A percentile compares a stretch with the other conserved stretches of the same genome.
Evolutionary conservation across 2,797 vertebrate genomes (phyloP).

Genomic region (Alexandromys oeconomus): DNA sequence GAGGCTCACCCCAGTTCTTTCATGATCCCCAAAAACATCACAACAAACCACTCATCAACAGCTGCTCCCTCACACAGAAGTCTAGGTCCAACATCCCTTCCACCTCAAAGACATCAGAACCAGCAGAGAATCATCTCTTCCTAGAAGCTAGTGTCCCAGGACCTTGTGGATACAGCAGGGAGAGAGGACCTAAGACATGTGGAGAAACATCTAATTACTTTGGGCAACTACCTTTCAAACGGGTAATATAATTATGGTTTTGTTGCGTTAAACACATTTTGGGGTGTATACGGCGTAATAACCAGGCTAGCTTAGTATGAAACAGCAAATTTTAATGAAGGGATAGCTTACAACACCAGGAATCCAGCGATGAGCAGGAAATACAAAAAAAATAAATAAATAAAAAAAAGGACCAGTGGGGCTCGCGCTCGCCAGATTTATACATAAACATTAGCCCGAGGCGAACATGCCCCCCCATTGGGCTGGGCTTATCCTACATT

Average conservation of each 20-base stretch:
- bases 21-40: neutral
- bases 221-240: conserved; percentile 16
- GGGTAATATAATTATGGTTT: conserved; percentile 19
- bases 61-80: no score
- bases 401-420: no score
- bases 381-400: no score
- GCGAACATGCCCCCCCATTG: no score
- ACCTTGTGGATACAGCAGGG: neutral
- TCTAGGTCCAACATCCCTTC: neutral
- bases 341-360: no score
- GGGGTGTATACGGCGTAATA: no score
- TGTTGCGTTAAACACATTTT: neutral
- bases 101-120: neutral
- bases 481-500: no score
- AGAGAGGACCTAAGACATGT: neutral
- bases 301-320: no score
- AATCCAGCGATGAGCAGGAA: no score
- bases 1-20: neutral
- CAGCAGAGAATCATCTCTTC: neutral
- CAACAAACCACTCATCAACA: neutral
- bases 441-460: no score
- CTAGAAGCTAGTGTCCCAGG: neutral
- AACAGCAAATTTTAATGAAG: no score
- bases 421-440: no score
- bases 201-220: conserved; percentile 9